Evolutionary conservation across 2,888 invertebrate species (phyloP), one percentile per base, ranked within the genome.

Genomic region (Aphrophora alni): DNA sequence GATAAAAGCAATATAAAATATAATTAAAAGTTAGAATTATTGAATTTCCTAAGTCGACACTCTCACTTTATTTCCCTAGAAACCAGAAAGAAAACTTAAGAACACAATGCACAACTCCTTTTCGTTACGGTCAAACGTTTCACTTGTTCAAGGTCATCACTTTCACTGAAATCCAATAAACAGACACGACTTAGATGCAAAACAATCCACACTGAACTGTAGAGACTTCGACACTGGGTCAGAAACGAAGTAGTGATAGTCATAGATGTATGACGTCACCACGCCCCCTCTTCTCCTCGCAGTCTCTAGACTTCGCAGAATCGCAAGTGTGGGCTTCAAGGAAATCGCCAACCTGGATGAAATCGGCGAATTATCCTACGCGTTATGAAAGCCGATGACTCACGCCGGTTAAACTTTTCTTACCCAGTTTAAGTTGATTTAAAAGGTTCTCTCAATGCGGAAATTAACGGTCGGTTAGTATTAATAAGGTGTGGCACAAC

Each of bases 221-320:
- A 59, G 59, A 59, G 21, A 59, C 59, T 59, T 59, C 59, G 21
- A 59, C 59, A 59, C 59, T 59, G 59, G 59, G 59, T 59, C 59
- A 59, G 59, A 10, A 44, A 59, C 59, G 59, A 59, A 44, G 12
- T 17, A 59, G 59, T 59, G 21, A 59, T 59, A 59, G 59, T 21
- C 59, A 44, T 7, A 59, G 21, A 33, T 33, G 33, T 33, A 8
- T 59, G 59, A 59, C 59, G 59, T 59, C 59, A 59, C 10, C 21
- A 3, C 33, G 33, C 33, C 33, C 33, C 33, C 33, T 33, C 33
- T 33, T 33, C 33, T 8, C 3, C 33, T 8, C 3, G 8, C 33
- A 33, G 8, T 33, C 33, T 33, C 33, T 33, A 33, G 5, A 33
- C 33, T 33, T 33, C 33, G 33, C 33, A 33, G 33, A 33, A 33